These are phyloP conservation scores for Spheniscus mendiculus DNA, from an alignment of 2,113 vertebrate species.

Conservation along the genomic window DNA sequence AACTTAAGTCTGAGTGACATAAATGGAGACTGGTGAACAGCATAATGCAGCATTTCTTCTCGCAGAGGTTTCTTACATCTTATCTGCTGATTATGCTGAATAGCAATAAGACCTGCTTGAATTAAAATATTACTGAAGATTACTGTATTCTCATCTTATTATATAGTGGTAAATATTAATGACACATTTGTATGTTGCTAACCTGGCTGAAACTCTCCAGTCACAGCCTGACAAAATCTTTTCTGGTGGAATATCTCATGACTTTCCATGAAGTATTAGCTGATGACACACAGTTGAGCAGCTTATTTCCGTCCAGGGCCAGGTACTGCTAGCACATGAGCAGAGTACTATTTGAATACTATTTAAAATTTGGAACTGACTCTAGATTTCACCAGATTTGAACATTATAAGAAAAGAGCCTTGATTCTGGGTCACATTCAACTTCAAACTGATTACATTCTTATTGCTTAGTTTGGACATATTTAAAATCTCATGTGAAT, in stretches of 20 bases:
- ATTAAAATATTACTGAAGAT: neutral
- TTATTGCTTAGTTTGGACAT: neutral
- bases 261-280: neutral
- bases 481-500: neutral
- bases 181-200: neutral
- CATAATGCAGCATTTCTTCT: neutral
- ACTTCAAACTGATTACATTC: neutral
- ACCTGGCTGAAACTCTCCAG: neutral
- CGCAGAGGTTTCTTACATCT: neutral
- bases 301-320: neutral
- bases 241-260: neutral
- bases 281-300: neutral
- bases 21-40: neutral
- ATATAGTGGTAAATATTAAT: neutral
- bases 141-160: neutral
- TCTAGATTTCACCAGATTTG: neutral
- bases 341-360: neutral
- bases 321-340: neutral
- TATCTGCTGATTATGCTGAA: neutral
- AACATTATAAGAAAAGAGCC: neutral
- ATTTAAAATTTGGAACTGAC: neutral
- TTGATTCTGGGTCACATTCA: neutral
- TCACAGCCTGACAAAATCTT: neutral
- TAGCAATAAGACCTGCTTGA: neutral
- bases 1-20: conserved; percentile 19